Evolutionary conservation across 2,888 invertebrate species (phyloP).

Genomic region (Synergus laeviventris): DNA sequence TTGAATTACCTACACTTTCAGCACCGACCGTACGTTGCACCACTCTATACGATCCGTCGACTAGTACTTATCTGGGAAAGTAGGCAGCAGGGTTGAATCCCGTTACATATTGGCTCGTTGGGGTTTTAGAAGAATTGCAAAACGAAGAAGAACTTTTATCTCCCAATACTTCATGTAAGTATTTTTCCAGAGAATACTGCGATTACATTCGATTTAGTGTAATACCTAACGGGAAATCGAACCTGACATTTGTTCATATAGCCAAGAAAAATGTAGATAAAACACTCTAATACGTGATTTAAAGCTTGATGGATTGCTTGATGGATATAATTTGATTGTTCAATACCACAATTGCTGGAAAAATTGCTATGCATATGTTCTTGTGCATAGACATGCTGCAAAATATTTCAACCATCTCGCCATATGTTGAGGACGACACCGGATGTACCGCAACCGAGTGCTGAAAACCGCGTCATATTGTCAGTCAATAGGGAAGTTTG

Average conservation of each 20-base stretch:
- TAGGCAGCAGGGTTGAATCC: conserved; percentile 7
- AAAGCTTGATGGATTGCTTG: too few relatives aligned
- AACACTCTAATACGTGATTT: too few relatives aligned
- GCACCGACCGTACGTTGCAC: neutral
- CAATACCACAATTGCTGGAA: neutral
- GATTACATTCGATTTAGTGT: conserved; percentile 1
- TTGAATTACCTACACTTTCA: neutral
- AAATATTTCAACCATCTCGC: neutral
- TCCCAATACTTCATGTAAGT: neutral
- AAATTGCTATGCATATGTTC: neutral
- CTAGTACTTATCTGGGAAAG: neutral
- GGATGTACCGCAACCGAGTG: neutral
- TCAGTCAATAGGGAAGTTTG: neutral
- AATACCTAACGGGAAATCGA: neutral
- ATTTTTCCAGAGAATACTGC: neutral
- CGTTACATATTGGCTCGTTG: conserved; percentile 7
- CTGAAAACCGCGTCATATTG: neutral
- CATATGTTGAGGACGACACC: neutral
- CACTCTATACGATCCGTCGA: neutral
- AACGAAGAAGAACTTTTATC: neutral
- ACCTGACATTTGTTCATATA: neutral
- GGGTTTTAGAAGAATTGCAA: neutral
- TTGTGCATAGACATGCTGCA: neutral
- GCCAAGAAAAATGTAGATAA: too few relatives aligned
- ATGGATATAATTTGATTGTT: neutral